phyloP scores from a whole-genome alignment of 2,113 vertebrate genomes.

The Solenodon paradoxus region DNA sequence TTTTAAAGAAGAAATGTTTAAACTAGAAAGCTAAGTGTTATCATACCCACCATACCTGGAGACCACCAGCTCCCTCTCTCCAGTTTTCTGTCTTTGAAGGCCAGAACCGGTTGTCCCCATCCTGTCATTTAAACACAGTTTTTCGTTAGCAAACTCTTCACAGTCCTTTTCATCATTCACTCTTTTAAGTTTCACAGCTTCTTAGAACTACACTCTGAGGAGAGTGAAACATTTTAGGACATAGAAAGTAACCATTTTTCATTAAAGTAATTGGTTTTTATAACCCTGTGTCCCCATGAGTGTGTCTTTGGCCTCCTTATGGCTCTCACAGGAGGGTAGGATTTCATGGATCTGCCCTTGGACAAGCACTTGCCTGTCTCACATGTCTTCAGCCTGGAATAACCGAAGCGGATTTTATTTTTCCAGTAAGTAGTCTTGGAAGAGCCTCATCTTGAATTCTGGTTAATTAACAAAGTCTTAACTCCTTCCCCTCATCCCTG shows the following conservation, averaged over 20 bases:
- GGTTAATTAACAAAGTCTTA: neutral
- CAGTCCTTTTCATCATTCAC: neutral
- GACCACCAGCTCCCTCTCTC: neutral
- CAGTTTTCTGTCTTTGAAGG: neutral
- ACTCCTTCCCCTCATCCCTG: neutral
- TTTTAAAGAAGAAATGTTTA: neutral
- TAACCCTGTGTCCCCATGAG: neutral
- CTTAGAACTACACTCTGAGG: neutral
- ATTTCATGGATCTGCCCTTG: neutral
- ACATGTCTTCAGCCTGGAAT: neutral
- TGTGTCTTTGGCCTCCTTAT: neutral
- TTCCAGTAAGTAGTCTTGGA: neutral
- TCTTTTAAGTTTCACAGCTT: neutral
- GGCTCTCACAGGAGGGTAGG: neutral
- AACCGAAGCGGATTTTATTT: neutral
- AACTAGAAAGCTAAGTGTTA: neutral
- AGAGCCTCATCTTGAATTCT: neutral
- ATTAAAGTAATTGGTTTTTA: neutral
- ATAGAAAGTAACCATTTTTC: neutral
- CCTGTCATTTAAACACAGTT: neutral
- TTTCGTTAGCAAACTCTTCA: neutral
- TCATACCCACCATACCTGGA: accelerated
- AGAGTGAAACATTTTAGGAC: neutral
- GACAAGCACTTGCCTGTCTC: neutral
- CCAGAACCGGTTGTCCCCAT: neutral